Evolutionary conservation across 2,797 vertebrate species (phyloP).

Genomic region (Neostethus bicornis): DNA sequence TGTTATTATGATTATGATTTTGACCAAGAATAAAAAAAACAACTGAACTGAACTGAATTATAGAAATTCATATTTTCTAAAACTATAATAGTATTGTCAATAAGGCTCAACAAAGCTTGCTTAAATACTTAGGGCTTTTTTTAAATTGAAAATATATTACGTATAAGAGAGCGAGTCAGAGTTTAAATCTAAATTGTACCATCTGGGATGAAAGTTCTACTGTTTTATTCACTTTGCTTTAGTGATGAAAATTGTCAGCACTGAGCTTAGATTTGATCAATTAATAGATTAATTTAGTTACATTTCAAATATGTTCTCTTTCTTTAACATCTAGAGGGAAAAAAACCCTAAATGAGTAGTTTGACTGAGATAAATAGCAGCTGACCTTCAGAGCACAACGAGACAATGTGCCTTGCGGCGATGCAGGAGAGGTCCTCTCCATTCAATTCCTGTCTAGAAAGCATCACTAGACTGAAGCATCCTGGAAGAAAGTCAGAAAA

Average conservation of each 20-base stretch:
- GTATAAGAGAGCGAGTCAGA: too few relatives aligned
- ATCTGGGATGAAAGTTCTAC: too few relatives aligned
- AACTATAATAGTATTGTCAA: too few relatives aligned
- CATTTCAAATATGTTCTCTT: conserved; percentile 35
- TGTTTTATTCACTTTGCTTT: background rate
- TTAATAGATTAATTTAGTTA: background rate
- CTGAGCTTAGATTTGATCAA: background rate
- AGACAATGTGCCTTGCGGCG: conserved; percentile 66
- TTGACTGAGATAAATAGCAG: conserved; percentile 66
- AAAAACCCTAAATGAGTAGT: conserved; percentile 43
- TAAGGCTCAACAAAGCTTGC: too few relatives aligned
- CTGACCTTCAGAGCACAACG: conserved; percentile 45
- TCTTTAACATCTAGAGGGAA: conserved; percentile 21
- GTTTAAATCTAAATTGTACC: too few relatives aligned
- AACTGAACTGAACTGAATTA: too few relatives aligned
- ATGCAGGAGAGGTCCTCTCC: conserved; percentile 54
- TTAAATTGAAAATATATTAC: too few relatives aligned
- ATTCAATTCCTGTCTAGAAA: conserved; percentile 60
- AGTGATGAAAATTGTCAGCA: background rate
- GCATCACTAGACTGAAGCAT: conserved; percentile 9
- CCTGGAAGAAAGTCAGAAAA: conserved; percentile 13
- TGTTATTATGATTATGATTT: too few relatives aligned
- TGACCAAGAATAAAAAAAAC: too few relatives aligned
- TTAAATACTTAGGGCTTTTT: too few relatives aligned
- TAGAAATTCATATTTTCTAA: too few relatives aligned